These are phyloP conservation scores for Hipposideros larvatus DNA, from an alignment of 2,797 vertebrate species.

Conservation along the genomic window DNA sequence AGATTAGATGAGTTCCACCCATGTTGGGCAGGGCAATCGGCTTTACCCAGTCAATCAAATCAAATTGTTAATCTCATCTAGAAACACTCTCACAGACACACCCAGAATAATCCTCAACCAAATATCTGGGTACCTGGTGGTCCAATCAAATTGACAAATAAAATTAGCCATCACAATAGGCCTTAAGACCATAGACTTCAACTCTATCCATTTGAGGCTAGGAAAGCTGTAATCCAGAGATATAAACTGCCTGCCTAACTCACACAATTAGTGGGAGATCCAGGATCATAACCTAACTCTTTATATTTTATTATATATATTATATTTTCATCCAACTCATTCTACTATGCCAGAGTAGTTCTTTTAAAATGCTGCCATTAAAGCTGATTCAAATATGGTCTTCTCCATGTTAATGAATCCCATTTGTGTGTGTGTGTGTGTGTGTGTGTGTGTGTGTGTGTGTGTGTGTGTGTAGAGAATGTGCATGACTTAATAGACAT, in stretches of 20 bases:
- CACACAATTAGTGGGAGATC: neutral
- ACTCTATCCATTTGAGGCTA: neutral
- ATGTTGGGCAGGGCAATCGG: neutral
- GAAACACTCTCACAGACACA: neutral
- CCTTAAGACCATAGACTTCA: neutral
- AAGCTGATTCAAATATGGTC: neutral
- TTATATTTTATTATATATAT: neutral
- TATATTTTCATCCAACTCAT: conserved; percentile 27
- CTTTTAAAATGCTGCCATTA: neutral
- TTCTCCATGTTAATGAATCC: neutral
- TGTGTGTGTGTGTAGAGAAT: neutral
- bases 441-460: neutral
- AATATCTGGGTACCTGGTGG: neutral
- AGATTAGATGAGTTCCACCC: neutral
- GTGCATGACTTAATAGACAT: neutral
- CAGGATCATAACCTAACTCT: neutral
- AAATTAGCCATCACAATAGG: neutral
- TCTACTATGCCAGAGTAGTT: neutral
- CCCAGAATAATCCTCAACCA: neutral
- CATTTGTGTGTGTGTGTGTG: neutral
- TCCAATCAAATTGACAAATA: neutral
- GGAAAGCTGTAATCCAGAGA: neutral
- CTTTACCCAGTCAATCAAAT: neutral
- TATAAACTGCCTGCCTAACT: neutral
- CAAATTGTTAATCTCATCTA: neutral